Conservation (phyloP, 2,113 vertebrate genomes). For the Chionodraco myersi region DNA sequence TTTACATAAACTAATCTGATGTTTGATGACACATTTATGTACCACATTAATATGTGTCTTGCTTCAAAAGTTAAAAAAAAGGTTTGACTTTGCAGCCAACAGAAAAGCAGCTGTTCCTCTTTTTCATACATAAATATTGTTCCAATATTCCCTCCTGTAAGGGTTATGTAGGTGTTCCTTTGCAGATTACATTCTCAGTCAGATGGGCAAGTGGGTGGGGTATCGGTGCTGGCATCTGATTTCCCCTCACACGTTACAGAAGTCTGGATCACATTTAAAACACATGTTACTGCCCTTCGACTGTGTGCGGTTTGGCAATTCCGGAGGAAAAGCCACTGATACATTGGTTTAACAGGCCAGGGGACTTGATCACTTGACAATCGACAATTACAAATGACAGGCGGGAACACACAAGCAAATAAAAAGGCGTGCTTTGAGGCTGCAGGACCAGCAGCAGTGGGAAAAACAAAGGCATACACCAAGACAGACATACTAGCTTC, state of each 20-base stretch:
- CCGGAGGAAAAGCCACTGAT: conserved; percentile 79
- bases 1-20: neutral
- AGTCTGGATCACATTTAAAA: conserved; percentile 97
- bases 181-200: conserved; percentile 24
- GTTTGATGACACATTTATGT: neutral
- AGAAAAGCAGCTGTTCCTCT: neutral
- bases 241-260: conserved; percentile 83
- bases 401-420: conserved; percentile 32
- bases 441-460: conserved; percentile 17
- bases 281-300: conserved; percentile 87
- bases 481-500: conserved; percentile 2
- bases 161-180: neutral
- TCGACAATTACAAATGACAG: conserved; percentile 22
- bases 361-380: conserved; percentile 46
- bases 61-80: no score
- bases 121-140: conserved; percentile 13
- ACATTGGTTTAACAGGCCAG: conserved; percentile 42
- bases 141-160: neutral
- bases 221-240: conserved; percentile 57
- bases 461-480: conserved; percentile 23
- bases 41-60: neutral
- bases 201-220: conserved; percentile 43
- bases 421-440: conserved; percentile 26
- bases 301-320: conserved; percentile 62
- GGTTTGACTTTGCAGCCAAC: neutral